Evolutionary conservation across 2,113 vertebrate species (phyloP), one percentile per base, ranked within the genome.

Genomic region (Monarcha castaneiventris): DNA sequence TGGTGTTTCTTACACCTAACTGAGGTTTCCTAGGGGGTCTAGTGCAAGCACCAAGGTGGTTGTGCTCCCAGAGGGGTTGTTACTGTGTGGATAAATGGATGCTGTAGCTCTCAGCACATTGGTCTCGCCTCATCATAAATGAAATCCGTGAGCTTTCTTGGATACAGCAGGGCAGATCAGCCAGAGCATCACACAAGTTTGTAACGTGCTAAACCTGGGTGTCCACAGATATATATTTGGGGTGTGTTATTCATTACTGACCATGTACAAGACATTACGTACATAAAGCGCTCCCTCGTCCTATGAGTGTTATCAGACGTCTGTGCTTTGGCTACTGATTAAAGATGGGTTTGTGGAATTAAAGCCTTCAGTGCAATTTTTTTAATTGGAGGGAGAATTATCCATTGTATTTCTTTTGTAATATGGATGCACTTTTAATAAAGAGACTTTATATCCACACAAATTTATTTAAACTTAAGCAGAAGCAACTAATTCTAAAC

Each of bases 311-410:
- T 93, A 91, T 90, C 81, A 77, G 79, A 85, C 84, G 79, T 95
- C 85, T 94, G 75, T 96, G 79, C 93, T 97, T 94, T 97, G 84
- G 89, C 88, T 97, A 51, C 89, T 94, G 95, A 90, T 96, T 93
- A 94, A 97, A 93, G 67, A 83, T 81, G 87, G 37, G 39, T 68
- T 93, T 93, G 64, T 86, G 94, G 55, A 96, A 95, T 66, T 94
- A 87, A 76, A 94, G 55, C 68, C 88, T 87, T 91, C 48, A 76
- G 56, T 95, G 83, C 89, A 87, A 86, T 89, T 97, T 76, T 58
- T 81, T 80, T 88, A 94, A 96, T 83, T 75, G 82, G 67, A 96
- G 66, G 52, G 76, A 90, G 93, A 85, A 89, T 94, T 94, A 90
- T 52, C 69, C 58, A 37, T 74, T 63, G 25, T 93, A 83, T 76